Percentiles rank a stretch among this genome's conserved stretches.
Conservation (phyloP, 2,113 vertebrate genomes). For the Centropus bengalensis region DNA sequence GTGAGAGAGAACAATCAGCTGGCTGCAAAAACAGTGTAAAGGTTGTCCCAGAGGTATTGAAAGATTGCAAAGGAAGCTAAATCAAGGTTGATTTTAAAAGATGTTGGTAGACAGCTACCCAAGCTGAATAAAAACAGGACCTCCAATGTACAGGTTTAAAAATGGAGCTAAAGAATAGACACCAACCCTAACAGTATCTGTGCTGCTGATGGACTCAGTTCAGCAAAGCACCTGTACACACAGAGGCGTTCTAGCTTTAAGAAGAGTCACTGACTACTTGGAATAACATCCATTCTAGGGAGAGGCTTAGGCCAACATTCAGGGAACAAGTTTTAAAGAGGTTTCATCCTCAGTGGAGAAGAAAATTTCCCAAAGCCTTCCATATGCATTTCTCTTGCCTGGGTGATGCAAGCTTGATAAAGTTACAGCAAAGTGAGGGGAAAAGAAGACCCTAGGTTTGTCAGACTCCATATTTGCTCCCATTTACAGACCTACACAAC, state of each 20-base stretch:
- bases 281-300: neutral
- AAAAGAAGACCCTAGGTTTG: neutral
- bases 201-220: neutral
- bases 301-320: neutral
- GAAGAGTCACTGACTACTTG: neutral
- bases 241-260: neutral
- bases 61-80: slow-evolving; percentile 44
- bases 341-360: neutral
- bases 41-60: slow-evolving; percentile 35
- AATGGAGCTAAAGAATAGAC: neutral
- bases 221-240: neutral
- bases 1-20: slow-evolving; percentile 50
- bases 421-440: neutral
- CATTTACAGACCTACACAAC: neutral
- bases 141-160: slow-evolving; percentile 14
- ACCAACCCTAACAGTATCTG: neutral
- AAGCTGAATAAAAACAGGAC: slow-evolving; percentile 47
- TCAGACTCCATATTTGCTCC: neutral
- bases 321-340: neutral
- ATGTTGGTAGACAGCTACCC: slow-evolving; percentile 39
- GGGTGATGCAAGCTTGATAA: neutral
- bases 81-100: slow-evolving; percentile 55
- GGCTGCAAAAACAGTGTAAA: slow-evolving; percentile 39
- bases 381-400: neutral
- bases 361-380: neutral